Evolutionary conservation across 1,140 invertebrate species (phyloP).

Genomic region (Cotesia chilonis): DNA sequence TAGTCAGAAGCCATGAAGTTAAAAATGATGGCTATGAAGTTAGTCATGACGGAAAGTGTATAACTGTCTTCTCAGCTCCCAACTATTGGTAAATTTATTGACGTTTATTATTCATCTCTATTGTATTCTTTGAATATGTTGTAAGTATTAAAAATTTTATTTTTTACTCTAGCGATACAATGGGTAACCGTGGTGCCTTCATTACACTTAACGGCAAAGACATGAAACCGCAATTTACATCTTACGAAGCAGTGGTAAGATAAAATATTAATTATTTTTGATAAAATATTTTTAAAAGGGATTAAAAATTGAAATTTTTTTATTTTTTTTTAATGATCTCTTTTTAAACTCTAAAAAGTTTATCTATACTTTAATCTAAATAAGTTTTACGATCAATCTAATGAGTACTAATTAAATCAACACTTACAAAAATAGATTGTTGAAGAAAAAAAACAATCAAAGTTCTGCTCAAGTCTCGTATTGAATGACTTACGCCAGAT

Average conservation of each 20-base stretch:
- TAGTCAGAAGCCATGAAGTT: slow-evolving; percentile 97
- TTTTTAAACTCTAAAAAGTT: too few species aligned
- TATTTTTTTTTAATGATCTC: too few species aligned
- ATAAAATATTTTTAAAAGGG: background rate
- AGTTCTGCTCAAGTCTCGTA: too few species aligned
- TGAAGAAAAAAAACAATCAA: too few species aligned
- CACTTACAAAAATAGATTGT: too few species aligned
- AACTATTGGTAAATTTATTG: slow-evolving; percentile 89
- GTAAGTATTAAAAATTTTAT: background rate
- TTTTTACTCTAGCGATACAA: slow-evolving; percentile 83
- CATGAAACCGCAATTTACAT: slow-evolving; percentile 88
- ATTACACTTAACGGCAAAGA: slow-evolving; percentile 93
- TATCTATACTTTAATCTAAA: too few species aligned
- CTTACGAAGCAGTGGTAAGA: slow-evolving; percentile 93
- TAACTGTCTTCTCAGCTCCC: slow-evolving; percentile 97
- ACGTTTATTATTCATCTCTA: slow-evolving; percentile 25
- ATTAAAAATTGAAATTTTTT: slow-evolving; percentile 3
- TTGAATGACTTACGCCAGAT: too few species aligned
- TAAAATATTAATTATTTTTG: slow-evolving; percentile 23
- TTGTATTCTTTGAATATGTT: slow-evolving; percentile 25
- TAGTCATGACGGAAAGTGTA: slow-evolving; percentile 92
- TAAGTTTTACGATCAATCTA: too few species aligned
- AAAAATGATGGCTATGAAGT: slow-evolving; percentile 96
- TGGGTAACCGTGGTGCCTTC: slow-evolving; percentile 98
- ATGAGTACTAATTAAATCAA: too few species aligned